A percentile compares a stretch with the other conserved stretches of the same genome.
These are phyloP conservation scores for Brevimyrus niger DNA, from an alignment of 2,113 vertebrate species.

Conservation along the genomic window DNA sequence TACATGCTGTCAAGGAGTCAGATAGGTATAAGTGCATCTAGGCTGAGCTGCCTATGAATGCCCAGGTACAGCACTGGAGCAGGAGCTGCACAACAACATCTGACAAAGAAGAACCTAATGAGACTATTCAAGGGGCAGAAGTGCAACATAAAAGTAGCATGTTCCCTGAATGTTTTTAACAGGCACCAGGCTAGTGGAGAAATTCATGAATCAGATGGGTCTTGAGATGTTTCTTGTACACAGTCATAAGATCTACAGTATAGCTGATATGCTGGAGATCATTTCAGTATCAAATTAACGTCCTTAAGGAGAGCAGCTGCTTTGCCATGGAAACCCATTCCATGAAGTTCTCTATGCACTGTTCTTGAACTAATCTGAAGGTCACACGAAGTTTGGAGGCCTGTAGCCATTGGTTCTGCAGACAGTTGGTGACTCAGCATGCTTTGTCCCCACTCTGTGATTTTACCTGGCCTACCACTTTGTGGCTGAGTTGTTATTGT, in stretches of 20 bases:
- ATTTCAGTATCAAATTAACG: not conserved
- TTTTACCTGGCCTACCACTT: too few relatives aligned
- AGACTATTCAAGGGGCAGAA: not conserved
- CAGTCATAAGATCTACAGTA: not conserved
- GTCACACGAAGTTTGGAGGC: too few relatives aligned
- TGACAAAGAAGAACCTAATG: not conserved
- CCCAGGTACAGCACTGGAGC: not conserved
- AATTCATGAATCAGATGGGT: not conserved
- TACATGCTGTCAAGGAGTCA: not conserved
- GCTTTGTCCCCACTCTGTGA: too few relatives aligned
- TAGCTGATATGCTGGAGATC: not conserved
- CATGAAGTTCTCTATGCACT: not conserved
- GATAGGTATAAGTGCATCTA: not conserved
- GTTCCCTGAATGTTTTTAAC: too few relatives aligned
- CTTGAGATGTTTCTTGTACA: not conserved
- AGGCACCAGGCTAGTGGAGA: not conserved
- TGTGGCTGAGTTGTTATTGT: too few relatives aligned
- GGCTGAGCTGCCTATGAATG: not conserved
- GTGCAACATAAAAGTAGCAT: not conserved
- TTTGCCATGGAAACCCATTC: too few relatives aligned
- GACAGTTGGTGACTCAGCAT: too few relatives aligned
- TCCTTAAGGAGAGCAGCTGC: not conserved
- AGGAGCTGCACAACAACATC: not conserved
- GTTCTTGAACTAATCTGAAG: too few relatives aligned
- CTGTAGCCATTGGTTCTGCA: too few relatives aligned